These are phyloP conservation scores for Macrosteles quadrilineatus DNA, from an alignment of 1,140 invertebrate genomes.

Conservation along the genomic window DNA sequence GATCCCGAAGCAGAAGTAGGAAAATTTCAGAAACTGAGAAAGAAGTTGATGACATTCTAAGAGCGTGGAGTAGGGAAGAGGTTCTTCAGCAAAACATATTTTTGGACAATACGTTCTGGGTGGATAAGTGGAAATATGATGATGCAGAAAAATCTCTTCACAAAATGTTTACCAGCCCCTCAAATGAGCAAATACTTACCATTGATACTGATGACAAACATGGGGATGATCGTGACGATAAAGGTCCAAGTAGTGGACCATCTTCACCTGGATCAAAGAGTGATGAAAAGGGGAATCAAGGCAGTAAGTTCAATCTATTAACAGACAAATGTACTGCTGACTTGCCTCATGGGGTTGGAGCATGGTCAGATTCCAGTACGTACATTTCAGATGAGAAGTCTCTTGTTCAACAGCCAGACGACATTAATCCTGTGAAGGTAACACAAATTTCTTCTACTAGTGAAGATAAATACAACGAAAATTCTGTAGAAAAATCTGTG, in stretches of 20 bases:
- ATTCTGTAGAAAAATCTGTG: no score
- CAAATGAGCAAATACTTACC: not conserved
- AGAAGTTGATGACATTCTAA: constrained; percentile 35
- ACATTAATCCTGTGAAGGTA: not conserved
- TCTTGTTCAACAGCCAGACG: constrained; percentile 51
- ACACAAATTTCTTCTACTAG: not conserved
- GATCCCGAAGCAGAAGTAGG: constrained; percentile 11
- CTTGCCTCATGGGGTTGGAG: constrained; percentile 74
- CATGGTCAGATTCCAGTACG: constrained; percentile 81
- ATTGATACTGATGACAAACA: not conserved
- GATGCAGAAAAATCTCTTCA: constrained; percentile 43
- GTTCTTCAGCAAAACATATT: constrained; percentile 12
- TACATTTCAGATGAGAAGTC: constrained; percentile 58
- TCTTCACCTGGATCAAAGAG: constrained; percentile 53
- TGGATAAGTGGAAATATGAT: constrained; percentile 43
- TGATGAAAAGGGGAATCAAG: constrained; percentile 39
- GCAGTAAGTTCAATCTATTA: constrained; percentile 41
- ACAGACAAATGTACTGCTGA: constrained; percentile 65
- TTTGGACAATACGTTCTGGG: constrained; percentile 40
- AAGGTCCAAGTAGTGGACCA: constrained; percentile 52
- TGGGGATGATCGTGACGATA: constrained; percentile 27
- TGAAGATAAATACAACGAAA: no score
- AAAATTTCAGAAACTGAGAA: constrained; percentile 37
- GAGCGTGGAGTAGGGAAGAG: constrained; percentile 18
- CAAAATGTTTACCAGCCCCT: not conserved